phyloP scores from a whole-genome alignment of 2,888 invertebrate genomes.

The Piscicola geometra region DNA sequence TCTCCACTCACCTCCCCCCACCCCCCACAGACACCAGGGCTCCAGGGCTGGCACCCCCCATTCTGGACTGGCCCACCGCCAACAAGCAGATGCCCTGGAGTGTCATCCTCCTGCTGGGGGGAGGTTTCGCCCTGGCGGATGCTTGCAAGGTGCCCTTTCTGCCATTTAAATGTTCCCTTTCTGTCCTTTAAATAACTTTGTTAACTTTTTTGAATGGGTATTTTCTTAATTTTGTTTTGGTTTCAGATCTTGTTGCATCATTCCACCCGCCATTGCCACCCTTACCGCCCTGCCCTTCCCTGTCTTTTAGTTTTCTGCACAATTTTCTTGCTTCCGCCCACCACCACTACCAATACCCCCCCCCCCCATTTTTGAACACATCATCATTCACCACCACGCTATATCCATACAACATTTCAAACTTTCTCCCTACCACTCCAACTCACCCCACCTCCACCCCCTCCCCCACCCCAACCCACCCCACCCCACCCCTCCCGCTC shows the following conservation, averaged over 20 bases:
- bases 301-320: no score
- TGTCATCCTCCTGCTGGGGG: slow-evolving; percentile 76
- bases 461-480: neutral
- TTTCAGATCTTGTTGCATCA: no score
- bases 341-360: neutral
- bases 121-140: slow-evolving; percentile 84
- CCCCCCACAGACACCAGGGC: slow-evolving; percentile 22
- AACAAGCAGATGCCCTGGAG: slow-evolving; percentile 86
- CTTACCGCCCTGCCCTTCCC: no score
- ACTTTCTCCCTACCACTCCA: no score
- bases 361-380: neutral
- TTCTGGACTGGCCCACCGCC: slow-evolving; percentile 68
- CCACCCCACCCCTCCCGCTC: neutral
- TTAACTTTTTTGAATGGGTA: no score
- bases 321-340: no score
- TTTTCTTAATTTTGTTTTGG: no score
- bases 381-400: neutral
- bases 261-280: no score
- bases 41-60: slow-evolving; percentile 37
- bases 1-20: no score
- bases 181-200: no score
- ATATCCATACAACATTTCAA: no score
- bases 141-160: slow-evolving; percentile 72
- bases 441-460: neutral
- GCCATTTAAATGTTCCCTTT: no score